Conservation (phyloP, 2,888 invertebrate genomes). For the Malachius bipustulatus region DNA sequence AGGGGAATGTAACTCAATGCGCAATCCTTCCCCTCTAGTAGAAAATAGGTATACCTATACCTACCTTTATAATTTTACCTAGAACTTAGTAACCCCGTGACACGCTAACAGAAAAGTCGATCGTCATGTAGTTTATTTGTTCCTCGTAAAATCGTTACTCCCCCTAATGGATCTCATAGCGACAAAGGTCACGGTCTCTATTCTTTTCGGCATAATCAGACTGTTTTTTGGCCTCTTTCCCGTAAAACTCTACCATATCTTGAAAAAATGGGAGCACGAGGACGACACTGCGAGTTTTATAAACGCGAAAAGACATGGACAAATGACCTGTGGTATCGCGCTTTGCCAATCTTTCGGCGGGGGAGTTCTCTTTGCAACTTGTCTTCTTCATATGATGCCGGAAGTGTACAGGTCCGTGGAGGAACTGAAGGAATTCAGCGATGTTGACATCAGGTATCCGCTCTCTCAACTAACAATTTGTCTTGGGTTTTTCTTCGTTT, state of each 20-base stretch:
- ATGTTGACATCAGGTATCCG: conserved; percentile 31
- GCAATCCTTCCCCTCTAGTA: too few relatives aligned
- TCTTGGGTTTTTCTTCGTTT: conserved; percentile 43
- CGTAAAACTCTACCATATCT: conserved; percentile 35
- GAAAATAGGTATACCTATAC: too few relatives aligned
- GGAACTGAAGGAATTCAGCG: conserved; percentile 27
- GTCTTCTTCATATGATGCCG: conserved; percentile 46
- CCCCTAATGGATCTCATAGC: conserved; percentile 32
- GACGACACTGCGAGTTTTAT: conserved; percentile 27
- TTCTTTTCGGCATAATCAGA: conserved; percentile 38
- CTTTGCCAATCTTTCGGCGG: conserved; percentile 42
- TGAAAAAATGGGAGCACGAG: conserved; percentile 32
- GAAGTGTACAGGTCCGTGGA: conserved; percentile 39
- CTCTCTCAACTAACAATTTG: conserved; percentile 42
- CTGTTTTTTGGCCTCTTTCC: conserved; percentile 41
- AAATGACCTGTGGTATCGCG: conserved; percentile 31
- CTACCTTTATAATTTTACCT: too few relatives aligned
- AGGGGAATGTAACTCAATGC: too few relatives aligned
- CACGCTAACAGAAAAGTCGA: conserved; percentile 13
- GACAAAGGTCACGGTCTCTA: conserved; percentile 39
- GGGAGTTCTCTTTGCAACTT: conserved; percentile 45
- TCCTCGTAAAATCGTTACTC: too few relatives aligned
- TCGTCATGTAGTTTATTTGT: conserved; percentile 1
- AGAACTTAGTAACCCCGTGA: neutral
- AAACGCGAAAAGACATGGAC: conserved; percentile 28